Conservation (phyloP, 2,797 vertebrate genomes). For the Galaxias olidus region DNA sequence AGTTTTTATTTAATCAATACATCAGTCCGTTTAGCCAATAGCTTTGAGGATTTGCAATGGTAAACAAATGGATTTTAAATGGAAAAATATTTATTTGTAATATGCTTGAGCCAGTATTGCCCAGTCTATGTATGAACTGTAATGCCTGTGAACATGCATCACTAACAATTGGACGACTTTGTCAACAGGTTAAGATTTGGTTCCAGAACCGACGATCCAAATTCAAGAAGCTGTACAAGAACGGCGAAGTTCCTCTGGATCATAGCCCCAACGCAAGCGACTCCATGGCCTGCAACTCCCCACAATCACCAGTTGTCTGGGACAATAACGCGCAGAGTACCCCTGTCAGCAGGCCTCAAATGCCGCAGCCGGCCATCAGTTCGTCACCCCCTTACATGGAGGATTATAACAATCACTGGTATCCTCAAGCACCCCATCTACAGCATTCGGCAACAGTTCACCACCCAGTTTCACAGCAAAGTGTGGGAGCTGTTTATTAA, state of each 20-base stretch:
- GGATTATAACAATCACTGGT: constrained; percentile 96
- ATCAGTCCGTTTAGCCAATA: too few relatives aligned
- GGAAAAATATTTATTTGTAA: too few relatives aligned
- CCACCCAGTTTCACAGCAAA: constrained; percentile 88
- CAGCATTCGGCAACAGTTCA: constrained; percentile 87
- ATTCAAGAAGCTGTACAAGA: constrained; percentile 99
- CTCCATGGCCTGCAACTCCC: constrained; percentile 98
- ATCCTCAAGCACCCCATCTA: constrained; percentile 91
- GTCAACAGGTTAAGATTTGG: constrained; percentile 95
- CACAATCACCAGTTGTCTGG: constrained; percentile 91
- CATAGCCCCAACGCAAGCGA: constrained; percentile 98
- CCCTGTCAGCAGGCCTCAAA: constrained; percentile 80
- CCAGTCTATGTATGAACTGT: background rate
- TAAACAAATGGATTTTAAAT: too few relatives aligned
- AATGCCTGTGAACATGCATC: background rate
- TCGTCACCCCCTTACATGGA: constrained; percentile 89
- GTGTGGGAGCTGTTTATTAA: constrained; percentile 91
- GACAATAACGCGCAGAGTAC: constrained; percentile 84
- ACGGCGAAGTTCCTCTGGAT: constrained; percentile 92
- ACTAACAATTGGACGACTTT: background rate
- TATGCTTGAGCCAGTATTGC: too few relatives aligned
- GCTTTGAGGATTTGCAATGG: too few relatives aligned
- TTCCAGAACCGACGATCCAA: constrained; percentile 98
- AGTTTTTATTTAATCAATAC: too few relatives aligned
- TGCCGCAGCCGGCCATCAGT: constrained; percentile 87